phyloP scores from a whole-genome alignment of 2,797 vertebrate genomes.

The Cirrhinus molitorella region DNA sequence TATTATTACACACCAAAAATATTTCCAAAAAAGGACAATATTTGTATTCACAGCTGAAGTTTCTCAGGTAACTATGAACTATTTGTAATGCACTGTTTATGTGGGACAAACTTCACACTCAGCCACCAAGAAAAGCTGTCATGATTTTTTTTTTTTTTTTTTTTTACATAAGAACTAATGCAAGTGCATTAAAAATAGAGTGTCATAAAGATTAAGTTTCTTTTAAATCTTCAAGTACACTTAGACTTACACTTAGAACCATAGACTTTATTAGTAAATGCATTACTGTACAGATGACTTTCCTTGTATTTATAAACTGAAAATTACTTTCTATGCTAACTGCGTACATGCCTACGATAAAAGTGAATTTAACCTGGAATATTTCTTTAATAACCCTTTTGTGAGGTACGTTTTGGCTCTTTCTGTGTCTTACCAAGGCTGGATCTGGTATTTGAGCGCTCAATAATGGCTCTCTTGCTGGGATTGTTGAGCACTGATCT shows the following conservation, averaged over 20 bases:
- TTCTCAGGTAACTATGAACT: background rate
- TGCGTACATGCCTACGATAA: background rate
- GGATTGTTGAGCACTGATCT: conserved; percentile 98
- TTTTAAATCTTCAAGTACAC: background rate
- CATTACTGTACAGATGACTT: background rate
- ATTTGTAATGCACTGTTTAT: no score
- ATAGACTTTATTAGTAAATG: no score
- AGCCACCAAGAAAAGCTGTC: background rate
- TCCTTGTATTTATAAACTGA: background rate
- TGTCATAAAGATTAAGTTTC: background rate
- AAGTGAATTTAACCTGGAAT: background rate
- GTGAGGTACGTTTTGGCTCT: background rate
- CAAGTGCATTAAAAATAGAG: background rate
- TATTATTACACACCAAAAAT: no score
- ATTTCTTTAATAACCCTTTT: background rate
- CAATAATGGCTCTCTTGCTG: conserved; percentile 97
- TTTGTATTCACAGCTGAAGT: background rate
- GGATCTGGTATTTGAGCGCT: conserved; percentile 95
- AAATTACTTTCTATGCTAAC: background rate
- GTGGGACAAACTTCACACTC: background rate
- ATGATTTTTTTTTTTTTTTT: no score
- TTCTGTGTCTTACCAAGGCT: conserved; percentile 87
- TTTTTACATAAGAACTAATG: background rate
- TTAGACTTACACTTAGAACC: background rate
- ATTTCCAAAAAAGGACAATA: background rate